phyloP scores from a whole-genome alignment of 2,797 vertebrate species.

The Enteromius anoplus region DNA sequence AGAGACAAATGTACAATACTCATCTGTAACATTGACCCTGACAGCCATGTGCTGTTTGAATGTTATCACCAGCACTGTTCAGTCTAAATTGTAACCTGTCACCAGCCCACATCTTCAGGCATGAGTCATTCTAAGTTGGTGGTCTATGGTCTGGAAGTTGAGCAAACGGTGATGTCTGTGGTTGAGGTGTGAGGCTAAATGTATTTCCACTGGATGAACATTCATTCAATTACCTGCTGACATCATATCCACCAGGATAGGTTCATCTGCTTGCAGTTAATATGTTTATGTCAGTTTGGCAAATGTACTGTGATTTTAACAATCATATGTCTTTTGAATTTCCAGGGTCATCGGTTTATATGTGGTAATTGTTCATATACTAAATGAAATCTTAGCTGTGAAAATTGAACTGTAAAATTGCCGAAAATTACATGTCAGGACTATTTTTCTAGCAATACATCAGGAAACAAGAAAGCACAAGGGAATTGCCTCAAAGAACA shows the following conservation, averaged over 20 bases:
- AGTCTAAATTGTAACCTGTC: constrained; percentile 21
- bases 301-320: constrained; percentile 10
- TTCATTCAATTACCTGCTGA: constrained; percentile 24
- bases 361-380: constrained; percentile 5
- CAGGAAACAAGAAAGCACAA: constrained; percentile 21
- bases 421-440: constrained; percentile 42
- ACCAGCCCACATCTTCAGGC: constrained; percentile 27
- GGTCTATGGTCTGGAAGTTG: constrained; percentile 9
- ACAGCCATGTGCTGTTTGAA: constrained; percentile 1
- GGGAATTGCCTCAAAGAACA: constrained; percentile 39
- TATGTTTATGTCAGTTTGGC: background rate
- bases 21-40: background rate
- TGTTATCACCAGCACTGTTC: constrained; percentile 1
- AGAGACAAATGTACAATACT: constrained; percentile 4
- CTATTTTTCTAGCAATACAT: constrained; percentile 31
- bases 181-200: constrained; percentile 10
- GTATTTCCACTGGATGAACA: constrained; percentile 19
- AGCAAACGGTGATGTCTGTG: constrained; percentile 5
- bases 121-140: constrained; percentile 27
- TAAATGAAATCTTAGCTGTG: constrained; percentile 20
- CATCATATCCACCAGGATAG: constrained; percentile 2
- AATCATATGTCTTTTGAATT: constrained; percentile 22
- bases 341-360: background rate
- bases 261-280: constrained; percentile 14
- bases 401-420: constrained; percentile 44